phyloP scores from a whole-genome alignment of 2,888 invertebrate species.

The Pollenia griseotomentosa region DNA sequence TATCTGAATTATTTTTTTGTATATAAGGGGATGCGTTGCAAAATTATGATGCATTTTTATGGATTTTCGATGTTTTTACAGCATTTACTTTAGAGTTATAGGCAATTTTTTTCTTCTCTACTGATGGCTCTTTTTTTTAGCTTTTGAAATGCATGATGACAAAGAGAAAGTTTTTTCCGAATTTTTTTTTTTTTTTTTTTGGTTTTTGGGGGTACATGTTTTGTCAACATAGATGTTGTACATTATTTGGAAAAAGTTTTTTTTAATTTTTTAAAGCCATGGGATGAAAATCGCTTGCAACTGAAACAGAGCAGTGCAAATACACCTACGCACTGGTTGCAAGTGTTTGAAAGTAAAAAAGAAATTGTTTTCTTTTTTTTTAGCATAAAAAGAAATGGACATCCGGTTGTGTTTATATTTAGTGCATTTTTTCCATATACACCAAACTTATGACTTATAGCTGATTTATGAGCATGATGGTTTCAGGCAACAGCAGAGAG shows the following conservation, averaged over 20 bases:
- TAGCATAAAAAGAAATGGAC: constrained; percentile 74
- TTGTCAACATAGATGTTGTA: constrained; percentile 62
- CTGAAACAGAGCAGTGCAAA: constrained; percentile 39
- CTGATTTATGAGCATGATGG: constrained; percentile 83
- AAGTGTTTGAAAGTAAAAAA: constrained; percentile 64
- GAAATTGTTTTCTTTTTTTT: constrained; percentile 32
- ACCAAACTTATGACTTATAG: constrained; percentile 74
- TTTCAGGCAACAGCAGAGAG: constrained; percentile 73
- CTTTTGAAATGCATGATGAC: constrained; percentile 75
- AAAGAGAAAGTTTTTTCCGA: constrained; percentile 69
- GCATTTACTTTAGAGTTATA: constrained; percentile 76
- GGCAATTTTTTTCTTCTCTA: constrained; percentile 46
- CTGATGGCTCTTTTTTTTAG: constrained; percentile 76
- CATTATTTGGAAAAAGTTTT: constrained; percentile 46
- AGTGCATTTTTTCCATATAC: constrained; percentile 46
- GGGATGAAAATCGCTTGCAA: constrained; percentile 59
- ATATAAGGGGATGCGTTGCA: constrained; percentile 69
- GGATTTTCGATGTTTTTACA: constrained; percentile 84
- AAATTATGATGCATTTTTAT: constrained; percentile 85
- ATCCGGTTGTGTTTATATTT: constrained; percentile 75
- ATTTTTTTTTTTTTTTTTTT: constrained; percentile 41
- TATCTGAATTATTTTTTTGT: not conserved
- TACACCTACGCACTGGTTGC: constrained; percentile 60
- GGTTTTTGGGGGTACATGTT: constrained; percentile 33
- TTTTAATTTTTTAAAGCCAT: not conserved